Base-by-base conservation (phyloP, 2,797 vertebrate species). In the Danio aesculapii region DNA sequence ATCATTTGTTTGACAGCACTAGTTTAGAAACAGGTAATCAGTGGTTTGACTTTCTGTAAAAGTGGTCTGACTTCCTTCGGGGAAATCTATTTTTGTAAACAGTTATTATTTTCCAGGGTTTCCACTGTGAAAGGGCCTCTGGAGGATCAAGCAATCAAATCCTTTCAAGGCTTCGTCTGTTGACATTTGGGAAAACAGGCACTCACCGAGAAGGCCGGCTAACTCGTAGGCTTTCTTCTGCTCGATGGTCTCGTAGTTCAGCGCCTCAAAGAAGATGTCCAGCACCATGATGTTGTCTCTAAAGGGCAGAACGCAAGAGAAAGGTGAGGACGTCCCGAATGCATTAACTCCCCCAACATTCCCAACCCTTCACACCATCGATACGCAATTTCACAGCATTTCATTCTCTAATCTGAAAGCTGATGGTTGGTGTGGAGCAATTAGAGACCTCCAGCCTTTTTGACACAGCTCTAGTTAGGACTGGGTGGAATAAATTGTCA, bases 161-260 rank as follows among this genome's bases (percentile, higher is more conserved):
- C 0, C 55, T 44, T 63, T 63, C 50, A 83, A 61, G 74, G 68
- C 70, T 85, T 80, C 58, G 81, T 53, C 76, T 77, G 47, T 72
- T 84, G 81, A 86, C 16, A 64, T 59, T 68, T 53, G 77, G 83
- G 79, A 81, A 84, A 64, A 66, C n/a, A 3, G 79, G 63, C 82
- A 16, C 96, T 97, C 93, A 99, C 98, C 98, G 85, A 99, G 93
- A 89, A 99, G 94, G 10, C 98, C 98, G 0, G 98, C 97, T 89
- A 99, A 91, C 91, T 99, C 98, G 0, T 99, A 99, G 11, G 98
- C 98, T 89, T 99, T 98, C 93, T 98, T 99, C 94, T 99, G 98
- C 89, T 99, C 98, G 0, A 99, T 99, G 6, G 97, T 99, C 92
- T 99, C 98, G 0, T 99, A 99, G 95, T 99, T 99, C 87, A 99